Conservation (phyloP, 2,797 vertebrate genomes). For the Malurus leucopterus region DNA sequence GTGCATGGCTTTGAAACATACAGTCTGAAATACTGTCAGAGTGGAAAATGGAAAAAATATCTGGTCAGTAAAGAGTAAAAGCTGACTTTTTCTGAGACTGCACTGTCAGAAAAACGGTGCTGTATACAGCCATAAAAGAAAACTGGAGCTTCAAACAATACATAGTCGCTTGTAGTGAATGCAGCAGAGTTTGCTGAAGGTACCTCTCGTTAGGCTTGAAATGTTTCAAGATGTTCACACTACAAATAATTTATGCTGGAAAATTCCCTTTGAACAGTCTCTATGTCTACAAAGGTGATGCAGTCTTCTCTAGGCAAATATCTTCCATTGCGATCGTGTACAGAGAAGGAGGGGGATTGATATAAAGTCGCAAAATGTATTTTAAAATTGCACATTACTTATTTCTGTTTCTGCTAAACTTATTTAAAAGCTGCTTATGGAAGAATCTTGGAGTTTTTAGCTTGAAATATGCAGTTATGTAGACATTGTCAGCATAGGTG, state of each 20-base stretch:
- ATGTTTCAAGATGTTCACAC: neutral
- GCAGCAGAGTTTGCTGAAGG: neutral
- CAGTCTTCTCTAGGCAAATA: neutral
- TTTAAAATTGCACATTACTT: neutral
- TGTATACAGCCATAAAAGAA: neutral
- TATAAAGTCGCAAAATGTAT: neutral
- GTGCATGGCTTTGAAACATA: neutral
- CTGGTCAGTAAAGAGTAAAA: neutral
- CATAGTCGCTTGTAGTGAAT: neutral
- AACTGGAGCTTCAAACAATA: neutral
- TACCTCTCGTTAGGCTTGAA: neutral
- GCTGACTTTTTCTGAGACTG: neutral
- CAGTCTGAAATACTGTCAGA: neutral
- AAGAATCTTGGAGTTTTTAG: neutral
- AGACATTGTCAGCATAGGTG: neutral
- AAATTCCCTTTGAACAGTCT: slow-evolving; percentile 7
- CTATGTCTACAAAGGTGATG: neutral
- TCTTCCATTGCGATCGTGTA: neutral
- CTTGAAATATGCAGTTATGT: neutral
- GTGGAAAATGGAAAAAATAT: neutral
- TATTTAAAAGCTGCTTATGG: neutral
- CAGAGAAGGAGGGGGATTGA: neutral
- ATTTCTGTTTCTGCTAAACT: neutral
- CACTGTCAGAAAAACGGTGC: neutral
- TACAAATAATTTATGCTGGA: slow-evolving; percentile 26